Base-by-base conservation (phyloP, 1,140 invertebrate genomes). In the Drosophila seguyi region DNA sequence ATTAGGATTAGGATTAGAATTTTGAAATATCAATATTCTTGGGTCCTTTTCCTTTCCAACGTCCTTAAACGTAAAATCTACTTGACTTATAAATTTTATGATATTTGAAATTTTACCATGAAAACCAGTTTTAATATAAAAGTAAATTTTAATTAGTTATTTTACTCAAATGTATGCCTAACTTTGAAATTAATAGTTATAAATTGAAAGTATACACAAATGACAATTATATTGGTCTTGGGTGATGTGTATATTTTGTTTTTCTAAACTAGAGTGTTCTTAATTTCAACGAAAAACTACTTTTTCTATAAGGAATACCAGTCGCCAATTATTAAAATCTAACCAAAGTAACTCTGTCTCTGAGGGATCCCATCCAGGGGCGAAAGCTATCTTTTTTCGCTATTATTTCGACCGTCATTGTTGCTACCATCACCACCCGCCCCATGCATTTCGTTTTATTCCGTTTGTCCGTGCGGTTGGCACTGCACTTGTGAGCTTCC, bases 401-500 rank as follows among this genome's bases (percentile, higher is more conserved):
- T 53, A 55, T 25, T 25, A 55, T 38, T 38, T 38, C 38, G 34
- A 55, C 52, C 14, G 5, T 2, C 8, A 55, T 55, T 55, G 52
- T 55, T 38, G 52, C 7, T 18, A 34, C 18, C 4, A 14, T 16
- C 18, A 36, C 8, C 7, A 22, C 34, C 25, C 6, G 5, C 44
- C 44, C 34, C 34, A n/a, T 25, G 52, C 20, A 55, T 38, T 55
- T 20, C 34, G 20, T 25, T 42, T 65, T 22, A 52, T 44, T 45
- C 27, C 22, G 31, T 68, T 60, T 71, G 75, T 71, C 61, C 57
- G 48, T 78, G 75, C 71, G 75, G 75, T 78, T 78, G 76, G 16
- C 52, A 61, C 75, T 78, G 75, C 75, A 78, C 75, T 78, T 78
- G 76, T 78, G 34, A 63, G 75, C 75, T 71, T 78, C 58, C 75